phyloP scores from a whole-genome alignment of 2,113 vertebrate species.

The Chaetops frenatus region DNA sequence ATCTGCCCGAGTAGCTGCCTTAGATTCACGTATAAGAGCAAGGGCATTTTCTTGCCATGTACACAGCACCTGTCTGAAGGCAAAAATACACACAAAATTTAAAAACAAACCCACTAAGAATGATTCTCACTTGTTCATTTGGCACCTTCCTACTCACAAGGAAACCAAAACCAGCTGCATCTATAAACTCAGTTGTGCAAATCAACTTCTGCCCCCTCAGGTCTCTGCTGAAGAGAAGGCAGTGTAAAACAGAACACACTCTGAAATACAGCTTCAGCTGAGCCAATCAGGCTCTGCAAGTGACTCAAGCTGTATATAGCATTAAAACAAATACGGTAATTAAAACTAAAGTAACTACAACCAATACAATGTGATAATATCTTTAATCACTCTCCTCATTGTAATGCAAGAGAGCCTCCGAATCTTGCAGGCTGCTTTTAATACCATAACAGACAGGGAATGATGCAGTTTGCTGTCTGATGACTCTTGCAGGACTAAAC shows the following conservation, averaged over 20 bases:
- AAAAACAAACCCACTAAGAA: background rate
- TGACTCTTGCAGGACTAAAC: background rate
- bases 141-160: background rate
- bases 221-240: background rate
- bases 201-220: background rate
- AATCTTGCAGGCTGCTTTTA: background rate
- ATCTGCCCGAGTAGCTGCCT: slow-evolving; percentile 49
- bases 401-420: background rate
- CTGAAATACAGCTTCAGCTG: background rate
- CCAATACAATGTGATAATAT: background rate
- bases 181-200: background rate
- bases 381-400: background rate
- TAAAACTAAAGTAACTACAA: background rate
- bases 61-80: slow-evolving; percentile 59
- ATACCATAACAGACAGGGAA: background rate
- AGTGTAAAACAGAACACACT: background rate
- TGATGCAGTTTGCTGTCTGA: background rate
- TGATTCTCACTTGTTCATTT: background rate
- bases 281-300: background rate
- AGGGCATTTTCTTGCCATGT: slow-evolving; percentile 73
- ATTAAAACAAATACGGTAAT: background rate
- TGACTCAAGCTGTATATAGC: background rate
- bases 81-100: background rate
- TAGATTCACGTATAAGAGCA: slow-evolving; percentile 8
- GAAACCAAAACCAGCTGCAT: background rate